These are phyloP conservation scores for Lordiphosa stackelbergi DNA, from an alignment of 1,140 invertebrate species.

Conservation along the genomic window DNA sequence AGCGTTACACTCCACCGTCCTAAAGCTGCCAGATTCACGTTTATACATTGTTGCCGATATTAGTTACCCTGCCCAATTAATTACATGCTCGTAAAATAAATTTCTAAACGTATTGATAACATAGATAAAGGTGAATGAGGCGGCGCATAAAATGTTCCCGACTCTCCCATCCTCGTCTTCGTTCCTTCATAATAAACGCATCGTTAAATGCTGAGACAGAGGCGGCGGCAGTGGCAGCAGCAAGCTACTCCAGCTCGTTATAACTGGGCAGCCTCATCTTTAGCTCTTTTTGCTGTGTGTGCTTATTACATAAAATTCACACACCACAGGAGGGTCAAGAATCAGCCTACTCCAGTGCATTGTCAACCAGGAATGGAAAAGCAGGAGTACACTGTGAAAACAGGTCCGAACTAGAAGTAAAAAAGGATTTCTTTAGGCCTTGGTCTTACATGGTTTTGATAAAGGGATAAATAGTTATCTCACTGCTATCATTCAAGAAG, in stretches of 20 bases:
- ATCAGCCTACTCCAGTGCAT: constrained; percentile 16
- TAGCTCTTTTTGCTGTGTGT: constrained; percentile 17
- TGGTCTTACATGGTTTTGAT: no score
- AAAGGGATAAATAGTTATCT: no score
- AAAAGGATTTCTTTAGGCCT: no score
- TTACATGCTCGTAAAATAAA: constrained; percentile 64
- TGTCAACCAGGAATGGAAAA: constrained; percentile 31
- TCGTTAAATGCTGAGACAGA: constrained; percentile 48
- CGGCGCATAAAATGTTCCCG: constrained; percentile 32
- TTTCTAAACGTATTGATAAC: constrained; percentile 63
- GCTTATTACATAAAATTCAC: constrained; percentile 57
- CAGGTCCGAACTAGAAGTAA: no score
- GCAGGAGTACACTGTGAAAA: neutral
- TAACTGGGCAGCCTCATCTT: constrained; percentile 39
- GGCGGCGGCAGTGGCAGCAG: constrained; percentile 12
- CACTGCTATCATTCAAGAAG: no score
- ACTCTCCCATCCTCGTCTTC: neutral
- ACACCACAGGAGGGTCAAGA: constrained; percentile 52
- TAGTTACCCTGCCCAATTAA: constrained; percentile 54
- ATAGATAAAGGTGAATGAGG: constrained; percentile 54
- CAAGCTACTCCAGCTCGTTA: constrained; percentile 35
- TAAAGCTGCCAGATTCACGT: no score
- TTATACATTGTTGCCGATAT: constrained; percentile 63
- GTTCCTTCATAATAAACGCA: constrained; percentile 58
- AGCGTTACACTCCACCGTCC: no score